Conservation (phyloP, 2,888 invertebrate genomes). For the Priocnemis perturbator region DNA sequence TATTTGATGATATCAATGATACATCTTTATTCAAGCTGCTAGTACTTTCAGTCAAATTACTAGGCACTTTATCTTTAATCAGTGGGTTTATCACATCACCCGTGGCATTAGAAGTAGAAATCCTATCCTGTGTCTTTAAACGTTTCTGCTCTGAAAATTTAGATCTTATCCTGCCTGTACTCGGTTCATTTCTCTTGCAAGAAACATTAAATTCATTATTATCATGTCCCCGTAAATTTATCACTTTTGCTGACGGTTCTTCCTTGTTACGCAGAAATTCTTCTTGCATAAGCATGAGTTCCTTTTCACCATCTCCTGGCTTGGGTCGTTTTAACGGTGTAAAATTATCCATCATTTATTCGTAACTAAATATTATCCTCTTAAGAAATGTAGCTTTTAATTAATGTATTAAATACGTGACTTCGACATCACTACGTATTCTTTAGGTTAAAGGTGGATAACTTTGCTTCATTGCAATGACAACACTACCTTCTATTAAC, state of each 20-base stretch:
- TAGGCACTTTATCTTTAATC: slow-evolving; percentile 14
- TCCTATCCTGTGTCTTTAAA: slow-evolving; percentile 27
- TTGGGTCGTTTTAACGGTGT: slow-evolving; percentile 78
- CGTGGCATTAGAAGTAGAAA: slow-evolving; percentile 57
- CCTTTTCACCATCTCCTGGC: slow-evolving; percentile 84
- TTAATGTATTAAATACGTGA: no score
- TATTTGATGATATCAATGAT: slow-evolving; percentile 43
- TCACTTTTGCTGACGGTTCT: slow-evolving; percentile 81
- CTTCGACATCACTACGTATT: no score
- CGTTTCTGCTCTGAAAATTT: slow-evolving; percentile 61
- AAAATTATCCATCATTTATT: slow-evolving; percentile 75
- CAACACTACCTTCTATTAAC: no score
- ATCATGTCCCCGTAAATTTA: slow-evolving; percentile 49
- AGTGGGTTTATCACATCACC: slow-evolving; percentile 54
- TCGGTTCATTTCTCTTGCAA: neutral
- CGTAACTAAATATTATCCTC: neutral
- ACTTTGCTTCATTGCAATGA: no score
- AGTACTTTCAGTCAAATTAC: slow-evolving; percentile 10
- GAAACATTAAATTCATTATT: slow-evolving; percentile 13
- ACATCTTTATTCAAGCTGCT: slow-evolving; percentile 53
- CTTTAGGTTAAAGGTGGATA: no score
- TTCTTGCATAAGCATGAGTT: slow-evolving; percentile 84
- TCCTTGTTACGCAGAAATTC: slow-evolving; percentile 80
- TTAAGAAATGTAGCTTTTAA: neutral
- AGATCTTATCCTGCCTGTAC: slow-evolving; percentile 50